phyloP scores from a whole-genome alignment of 2,797 vertebrate genomes.

The Otolemur crassicaudatus region DNA sequence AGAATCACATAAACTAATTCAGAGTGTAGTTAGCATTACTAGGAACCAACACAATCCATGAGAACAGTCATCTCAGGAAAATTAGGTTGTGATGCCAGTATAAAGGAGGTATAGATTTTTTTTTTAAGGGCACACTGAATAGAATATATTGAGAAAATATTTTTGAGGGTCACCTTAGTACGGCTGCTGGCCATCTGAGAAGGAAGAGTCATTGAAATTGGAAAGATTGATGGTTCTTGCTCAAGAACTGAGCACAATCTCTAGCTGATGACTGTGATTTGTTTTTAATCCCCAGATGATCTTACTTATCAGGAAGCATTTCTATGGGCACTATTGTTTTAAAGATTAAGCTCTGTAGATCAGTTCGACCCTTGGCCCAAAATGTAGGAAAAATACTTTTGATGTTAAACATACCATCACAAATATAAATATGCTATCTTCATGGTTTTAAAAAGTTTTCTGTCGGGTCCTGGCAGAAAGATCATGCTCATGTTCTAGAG shows the following conservation, averaged over 20 bases:
- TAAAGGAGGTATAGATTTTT: neutral
- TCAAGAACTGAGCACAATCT: neutral
- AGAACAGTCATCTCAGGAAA: neutral
- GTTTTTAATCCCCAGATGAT: neutral
- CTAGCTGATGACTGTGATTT: neutral
- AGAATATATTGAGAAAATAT: neutral
- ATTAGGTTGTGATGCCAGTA: neutral
- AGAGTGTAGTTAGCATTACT: neutral
- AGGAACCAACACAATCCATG: neutral
- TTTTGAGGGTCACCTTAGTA: neutral
- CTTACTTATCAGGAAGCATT: neutral
- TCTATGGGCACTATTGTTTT: neutral
- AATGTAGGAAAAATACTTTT: neutral
- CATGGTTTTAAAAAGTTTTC: neutral
- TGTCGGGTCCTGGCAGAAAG: neutral
- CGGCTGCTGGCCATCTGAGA: neutral
- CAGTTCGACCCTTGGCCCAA: neutral
- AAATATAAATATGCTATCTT: slow-evolving; percentile 14
- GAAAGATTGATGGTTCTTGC: neutral
- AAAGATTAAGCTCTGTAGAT: neutral
- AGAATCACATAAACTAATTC: neutral
- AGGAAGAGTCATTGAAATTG: neutral
- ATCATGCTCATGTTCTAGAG: neutral
- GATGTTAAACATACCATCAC: neutral
- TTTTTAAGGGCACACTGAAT: neutral